A percentile compares a stretch with the other conserved stretches of the same genome.
These are phyloP conservation scores for Ageneiosus marmoratus DNA, from an alignment of 2,113 vertebrate genomes.

Conservation along the genomic window DNA sequence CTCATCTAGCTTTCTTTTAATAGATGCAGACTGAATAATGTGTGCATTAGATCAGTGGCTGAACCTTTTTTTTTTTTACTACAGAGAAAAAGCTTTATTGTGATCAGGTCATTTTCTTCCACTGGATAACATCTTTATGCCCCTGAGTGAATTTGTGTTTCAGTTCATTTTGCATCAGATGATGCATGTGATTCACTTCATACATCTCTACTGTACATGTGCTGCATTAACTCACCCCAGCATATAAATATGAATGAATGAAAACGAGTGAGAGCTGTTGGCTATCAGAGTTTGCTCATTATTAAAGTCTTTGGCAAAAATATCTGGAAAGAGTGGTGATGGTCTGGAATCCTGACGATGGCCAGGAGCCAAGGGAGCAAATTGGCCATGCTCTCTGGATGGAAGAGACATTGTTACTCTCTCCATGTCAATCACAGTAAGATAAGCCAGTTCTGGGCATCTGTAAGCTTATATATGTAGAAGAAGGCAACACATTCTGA, in stretches of 20 bases:
- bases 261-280: neutral
- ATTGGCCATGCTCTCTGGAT: neutral
- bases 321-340: neutral
- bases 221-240: conserved; percentile 5
- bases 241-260: neutral
- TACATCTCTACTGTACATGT: conserved; percentile 23
- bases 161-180: conserved; percentile 52
- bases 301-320: neutral
- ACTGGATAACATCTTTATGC: conserved; percentile 59
- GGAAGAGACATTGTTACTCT: neutral
- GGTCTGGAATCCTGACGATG: neutral
- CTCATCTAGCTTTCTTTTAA: conserved; percentile 68
- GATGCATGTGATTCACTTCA: conserved; percentile 55
- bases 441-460: neutral
- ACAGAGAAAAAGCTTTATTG: conserved; percentile 63
- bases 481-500: neutral
- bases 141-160: conserved; percentile 50
- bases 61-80: conserved; percentile 51
- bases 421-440: neutral
- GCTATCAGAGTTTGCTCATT: neutral
- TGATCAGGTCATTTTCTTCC: conserved; percentile 65
- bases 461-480: neutral
- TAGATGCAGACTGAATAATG: conserved; percentile 75
- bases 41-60: conserved; percentile 69
- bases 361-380: neutral